Evolutionary conservation across 2,797 vertebrate species (phyloP).

Genomic region (Spatula clypeata): DNA sequence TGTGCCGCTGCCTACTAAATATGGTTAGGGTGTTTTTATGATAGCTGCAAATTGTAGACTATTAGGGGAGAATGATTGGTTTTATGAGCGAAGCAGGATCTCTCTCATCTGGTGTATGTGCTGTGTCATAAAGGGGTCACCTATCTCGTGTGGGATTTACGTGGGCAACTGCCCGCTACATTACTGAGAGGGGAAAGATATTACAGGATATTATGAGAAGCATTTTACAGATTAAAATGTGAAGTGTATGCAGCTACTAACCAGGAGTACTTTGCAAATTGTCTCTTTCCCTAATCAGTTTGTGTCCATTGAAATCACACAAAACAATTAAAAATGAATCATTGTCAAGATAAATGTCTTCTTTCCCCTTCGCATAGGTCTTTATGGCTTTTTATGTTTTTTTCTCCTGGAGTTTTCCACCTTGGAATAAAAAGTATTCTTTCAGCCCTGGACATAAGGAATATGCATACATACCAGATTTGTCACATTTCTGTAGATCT

Average conservation of each 20-base stretch:
- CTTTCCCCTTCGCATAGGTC: neutral
- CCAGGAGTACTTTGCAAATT: constrained; percentile 39
- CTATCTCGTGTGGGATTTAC: constrained; percentile 28
- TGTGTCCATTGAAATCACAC: constrained; percentile 45
- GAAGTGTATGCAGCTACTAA: constrained; percentile 21
- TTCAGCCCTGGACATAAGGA: neutral
- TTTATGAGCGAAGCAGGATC: constrained; percentile 39
- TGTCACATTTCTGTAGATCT: neutral
- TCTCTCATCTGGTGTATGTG: neutral
- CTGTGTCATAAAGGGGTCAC: constrained; percentile 48
- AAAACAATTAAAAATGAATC: constrained; percentile 71
- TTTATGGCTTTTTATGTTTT: constrained; percentile 40
- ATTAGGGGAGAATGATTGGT: constrained; percentile 24
- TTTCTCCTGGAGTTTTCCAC: constrained; percentile 16
- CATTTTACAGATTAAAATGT: constrained; percentile 57
- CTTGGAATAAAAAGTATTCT: neutral
- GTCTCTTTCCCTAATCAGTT: constrained; percentile 37
- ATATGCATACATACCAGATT: neutral
- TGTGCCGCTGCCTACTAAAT: constrained; percentile 34
- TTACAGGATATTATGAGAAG: constrained; percentile 48
- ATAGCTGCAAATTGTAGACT: constrained; percentile 53
- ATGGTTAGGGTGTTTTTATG: constrained; percentile 43
- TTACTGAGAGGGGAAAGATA: constrained; percentile 58
- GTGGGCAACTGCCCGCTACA: constrained; percentile 45
- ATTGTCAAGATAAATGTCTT: neutral